Percentiles rank a stretch among this genome's conserved stretches.
Conservation (phyloP, 2,797 vertebrate species). For the Falco columbarius region DNA sequence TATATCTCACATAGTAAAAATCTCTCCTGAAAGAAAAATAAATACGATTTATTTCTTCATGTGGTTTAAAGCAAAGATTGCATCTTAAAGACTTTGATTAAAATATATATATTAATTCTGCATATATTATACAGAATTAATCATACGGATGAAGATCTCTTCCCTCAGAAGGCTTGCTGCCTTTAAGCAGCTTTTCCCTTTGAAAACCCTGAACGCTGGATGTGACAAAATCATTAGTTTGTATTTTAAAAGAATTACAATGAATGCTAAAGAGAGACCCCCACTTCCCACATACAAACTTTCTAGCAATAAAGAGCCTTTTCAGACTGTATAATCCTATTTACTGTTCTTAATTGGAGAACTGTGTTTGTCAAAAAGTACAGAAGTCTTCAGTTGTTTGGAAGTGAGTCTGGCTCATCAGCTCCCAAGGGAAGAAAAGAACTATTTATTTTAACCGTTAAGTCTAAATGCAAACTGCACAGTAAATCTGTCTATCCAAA, state of each 20-base stretch:
- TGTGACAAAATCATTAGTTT: constrained; percentile 58
- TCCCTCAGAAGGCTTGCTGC: background rate
- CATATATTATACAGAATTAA: constrained; percentile 12
- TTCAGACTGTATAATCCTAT: constrained; percentile 82
- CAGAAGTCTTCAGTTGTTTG: constrained; percentile 80
- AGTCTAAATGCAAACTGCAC: constrained; percentile 78
- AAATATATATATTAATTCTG: background rate
- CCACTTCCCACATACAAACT: constrained; percentile 74
- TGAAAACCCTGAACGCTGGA: constrained; percentile 43
- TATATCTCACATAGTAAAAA: background rate
- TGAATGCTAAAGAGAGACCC: constrained; percentile 49
- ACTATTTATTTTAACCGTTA: constrained; percentile 81
- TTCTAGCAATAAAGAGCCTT: constrained; percentile 78
- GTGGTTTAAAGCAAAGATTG: background rate
- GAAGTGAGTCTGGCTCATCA: constrained; percentile 75
- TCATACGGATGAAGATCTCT: background rate
- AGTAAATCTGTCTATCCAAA: constrained; percentile 80
- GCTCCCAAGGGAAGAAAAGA: constrained; percentile 77
- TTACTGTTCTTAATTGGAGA: constrained; percentile 81
- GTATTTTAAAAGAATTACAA: constrained; percentile 73
- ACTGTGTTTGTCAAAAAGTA: constrained; percentile 79
- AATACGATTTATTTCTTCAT: background rate
- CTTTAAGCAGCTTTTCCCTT: constrained; percentile 68
- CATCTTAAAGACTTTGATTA: constrained; percentile 17
- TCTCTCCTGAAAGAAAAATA: background rate